A percentile compares a stretch with the other conserved stretches of the same genome.
phyloP scores from a whole-genome alignment of 2,888 invertebrate species.

The Heliconius hortense region DNA sequence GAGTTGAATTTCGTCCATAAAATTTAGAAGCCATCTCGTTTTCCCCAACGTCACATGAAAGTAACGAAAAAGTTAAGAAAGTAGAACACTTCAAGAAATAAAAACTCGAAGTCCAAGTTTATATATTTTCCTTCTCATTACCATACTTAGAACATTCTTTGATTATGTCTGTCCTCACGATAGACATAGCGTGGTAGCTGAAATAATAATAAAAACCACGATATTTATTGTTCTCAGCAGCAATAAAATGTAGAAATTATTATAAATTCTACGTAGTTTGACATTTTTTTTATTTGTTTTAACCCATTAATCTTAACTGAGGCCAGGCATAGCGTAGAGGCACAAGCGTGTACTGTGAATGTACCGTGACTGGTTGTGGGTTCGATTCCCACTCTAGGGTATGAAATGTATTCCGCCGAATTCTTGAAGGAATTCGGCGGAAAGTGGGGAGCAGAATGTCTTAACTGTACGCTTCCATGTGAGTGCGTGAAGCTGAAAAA shows the following conservation, averaged over 20 bases:
- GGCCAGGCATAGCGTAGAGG: background rate
- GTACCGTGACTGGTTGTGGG: too few species aligned
- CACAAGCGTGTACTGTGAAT: too few species aligned
- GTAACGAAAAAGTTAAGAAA: conserved; percentile 16
- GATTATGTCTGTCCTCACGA: background rate
- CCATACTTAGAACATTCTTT: conserved; percentile 8
- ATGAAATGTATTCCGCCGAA: too few species aligned
- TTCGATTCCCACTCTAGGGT: too few species aligned
- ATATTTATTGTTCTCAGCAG: conserved; percentile 10
- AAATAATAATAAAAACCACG: conserved; percentile 8
- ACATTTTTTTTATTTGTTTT: background rate
- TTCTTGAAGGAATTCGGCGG: too few species aligned
- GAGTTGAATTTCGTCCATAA: background rate
- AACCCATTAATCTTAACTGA: too few species aligned
- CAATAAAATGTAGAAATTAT: background rate
- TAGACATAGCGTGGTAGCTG: conserved; percentile 9
- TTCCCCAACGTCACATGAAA: conserved; percentile 8
- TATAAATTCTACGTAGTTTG: background rate
- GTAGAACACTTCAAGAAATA: conserved; percentile 20
- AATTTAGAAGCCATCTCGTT: conserved; percentile 16
- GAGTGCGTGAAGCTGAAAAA: background rate
- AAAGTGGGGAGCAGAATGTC: background rate
- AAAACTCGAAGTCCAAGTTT: conserved; percentile 14
- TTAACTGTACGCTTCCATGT: background rate
- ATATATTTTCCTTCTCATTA: conserved; percentile 13